These are phyloP conservation scores for Sarcophaga caerulescens DNA, from an alignment of 2,888 invertebrate genomes.

Conservation along the genomic window DNA sequence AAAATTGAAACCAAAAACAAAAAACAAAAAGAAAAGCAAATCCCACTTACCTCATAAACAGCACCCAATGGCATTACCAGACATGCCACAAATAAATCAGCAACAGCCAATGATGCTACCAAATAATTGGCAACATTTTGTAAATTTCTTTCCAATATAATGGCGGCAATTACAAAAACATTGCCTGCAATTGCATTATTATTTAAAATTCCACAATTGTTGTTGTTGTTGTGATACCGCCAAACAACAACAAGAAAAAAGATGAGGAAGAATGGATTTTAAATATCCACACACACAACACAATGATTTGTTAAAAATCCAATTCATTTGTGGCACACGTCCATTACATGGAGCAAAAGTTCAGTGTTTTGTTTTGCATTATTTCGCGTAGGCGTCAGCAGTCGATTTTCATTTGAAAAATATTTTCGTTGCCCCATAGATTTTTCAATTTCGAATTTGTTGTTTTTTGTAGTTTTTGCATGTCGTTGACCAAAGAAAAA, in stretches of 20 bases:
- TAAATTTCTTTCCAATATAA: constrained; percentile 94
- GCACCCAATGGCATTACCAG: constrained; percentile 95
- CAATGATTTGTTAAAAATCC: constrained; percentile 1
- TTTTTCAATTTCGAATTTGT: neutral
- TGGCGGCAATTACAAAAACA: constrained; percentile 98
- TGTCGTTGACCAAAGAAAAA: neutral
- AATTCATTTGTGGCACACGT: neutral
- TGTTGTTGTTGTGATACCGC: constrained; percentile 12
- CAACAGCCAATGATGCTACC: constrained; percentile 97
- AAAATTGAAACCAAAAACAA: neutral
- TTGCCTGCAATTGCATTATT: constrained; percentile 87
- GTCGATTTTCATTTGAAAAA: neutral
- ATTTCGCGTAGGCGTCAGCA: neutral
- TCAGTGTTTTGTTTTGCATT: neutral
- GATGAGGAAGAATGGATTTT: too few relatives aligned
- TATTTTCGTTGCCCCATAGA: too few relatives aligned
- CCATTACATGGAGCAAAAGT: neutral
- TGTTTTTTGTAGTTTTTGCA: neutral
- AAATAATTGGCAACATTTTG: constrained; percentile 98
- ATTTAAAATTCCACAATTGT: neutral
- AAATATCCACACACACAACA: neutral
- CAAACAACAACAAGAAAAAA: constrained; percentile 9
- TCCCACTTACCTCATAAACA: constrained; percentile 90
- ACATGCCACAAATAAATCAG: constrained; percentile 98
- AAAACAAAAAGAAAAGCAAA: too few relatives aligned